Percentiles rank a stretch among this genome's conserved stretches.
phyloP scores from a whole-genome alignment of 2,797 vertebrate species.

The Florisuga fusca region DNA sequence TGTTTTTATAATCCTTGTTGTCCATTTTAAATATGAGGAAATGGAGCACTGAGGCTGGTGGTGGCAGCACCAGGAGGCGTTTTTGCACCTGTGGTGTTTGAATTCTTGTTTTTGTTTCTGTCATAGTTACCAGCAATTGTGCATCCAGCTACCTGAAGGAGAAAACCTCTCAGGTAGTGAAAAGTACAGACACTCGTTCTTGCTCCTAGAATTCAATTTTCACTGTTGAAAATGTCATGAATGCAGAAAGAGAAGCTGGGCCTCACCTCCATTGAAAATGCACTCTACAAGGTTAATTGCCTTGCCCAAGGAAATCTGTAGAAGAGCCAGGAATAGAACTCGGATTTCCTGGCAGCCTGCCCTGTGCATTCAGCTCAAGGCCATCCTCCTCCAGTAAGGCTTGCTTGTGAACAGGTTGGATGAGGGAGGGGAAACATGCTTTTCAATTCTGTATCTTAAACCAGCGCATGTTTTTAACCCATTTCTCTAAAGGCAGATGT shows the following conservation, averaged over 20 bases:
- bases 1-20: background rate
- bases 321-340: conserved; percentile 69
- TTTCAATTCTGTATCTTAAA: background rate
- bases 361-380: conserved; percentile 51
- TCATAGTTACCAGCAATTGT: background rate
- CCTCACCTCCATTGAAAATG: conserved; percentile 57
- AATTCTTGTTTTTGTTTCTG: background rate
- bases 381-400: conserved; percentile 29
- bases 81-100: background rate
- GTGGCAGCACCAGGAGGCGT: background rate
- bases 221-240: background rate
- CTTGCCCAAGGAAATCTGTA: conserved; percentile 73
- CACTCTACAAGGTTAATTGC: conserved; percentile 67
- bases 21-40: background rate
- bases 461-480: background rate
- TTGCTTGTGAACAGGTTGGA: background rate
- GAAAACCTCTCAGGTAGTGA: background rate
- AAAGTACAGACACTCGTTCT: background rate
- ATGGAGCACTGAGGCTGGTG: background rate
- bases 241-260: conserved; percentile 37
- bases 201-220: conserved; percentile 1
- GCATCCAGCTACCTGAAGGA: background rate
- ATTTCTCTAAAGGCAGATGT: background rate
- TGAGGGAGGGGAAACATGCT: background rate
- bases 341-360: conserved; percentile 62